Evolutionary conservation across 2,888 invertebrate species (phyloP), one percentile per base, ranked within the genome.

Genomic region (Chouioia cunea): DNA sequence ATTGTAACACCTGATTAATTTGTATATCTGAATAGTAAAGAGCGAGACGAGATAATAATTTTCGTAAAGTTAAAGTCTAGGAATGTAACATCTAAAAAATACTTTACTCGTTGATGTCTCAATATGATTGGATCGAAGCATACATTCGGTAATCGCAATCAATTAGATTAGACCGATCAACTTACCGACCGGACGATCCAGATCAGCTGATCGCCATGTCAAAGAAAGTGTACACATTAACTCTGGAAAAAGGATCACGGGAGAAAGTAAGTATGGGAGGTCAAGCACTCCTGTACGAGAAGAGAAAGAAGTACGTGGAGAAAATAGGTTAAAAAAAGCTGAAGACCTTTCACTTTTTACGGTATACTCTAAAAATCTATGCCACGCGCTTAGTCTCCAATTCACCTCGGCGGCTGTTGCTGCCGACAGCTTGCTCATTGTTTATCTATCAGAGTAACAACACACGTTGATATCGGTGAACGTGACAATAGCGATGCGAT

Each of bases 311-410:
- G 65, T n/a, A n/a, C n/a, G n/a, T n/a, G n/a, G 22, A 53, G 54
- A 58, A 66, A 71, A 71, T 71, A 66, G 71, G 71, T 66, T 71
- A 66, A 16, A 18, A 18, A 22, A 57, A 1, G 36, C 12, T 6
- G 46, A 18, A 58, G 44, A 16, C 71, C 71, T 71, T 71, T 71
- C 71, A 71, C 71, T 63, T 23, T 62, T 66, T 20, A 20, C 53
- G 43, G 15, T 15, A 20, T 12, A 6, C 10, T 47, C 15, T 36
- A 6, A 4, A 53, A n/a, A n/a, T n/a, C 36, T 36, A 10, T 36
- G 36, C 36, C 36, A 36, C 36, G 36, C 36, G 10, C 10, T 36
- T 6, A 36, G 4, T 36, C 10, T 10, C 36, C 1, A 36, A 36
- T 36, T 23, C 20, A 20, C 43, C 18, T n/a, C 4, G 43, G 52